Base-by-base conservation (phyloP, 2,888 invertebrate genomes). In the Ophion obscuratus region DNA sequence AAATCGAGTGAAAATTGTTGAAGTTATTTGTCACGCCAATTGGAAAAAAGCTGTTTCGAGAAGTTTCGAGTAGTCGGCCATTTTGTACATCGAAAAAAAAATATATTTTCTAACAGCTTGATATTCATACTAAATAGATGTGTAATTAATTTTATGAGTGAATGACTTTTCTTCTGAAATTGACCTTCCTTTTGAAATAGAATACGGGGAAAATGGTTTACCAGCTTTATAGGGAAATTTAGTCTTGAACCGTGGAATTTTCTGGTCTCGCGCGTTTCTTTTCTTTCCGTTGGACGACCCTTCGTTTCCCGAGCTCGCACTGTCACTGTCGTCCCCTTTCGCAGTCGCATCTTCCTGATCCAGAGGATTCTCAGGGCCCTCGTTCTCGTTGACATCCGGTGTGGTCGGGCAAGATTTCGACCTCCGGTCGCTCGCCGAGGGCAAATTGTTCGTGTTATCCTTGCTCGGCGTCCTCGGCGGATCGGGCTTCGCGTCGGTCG, bases 401-500 rank as follows among this genome's bases (percentile, higher is more conserved):
- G 83, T 79, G 20, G 78, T 47, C 64, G 81, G 81, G n/a, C 66
- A 40, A n/a, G 81, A 85, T 70, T 87, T 84, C 59, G 47, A 36
- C 10, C 64, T 76, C 27, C 24, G 24, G 24, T 81, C 75, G 44
- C 44, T 74, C 31, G 79, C 14, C 20, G 93, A 93, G 92, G 94
- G 90, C 67, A 84, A 81, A 83, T 82, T 81, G 88, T 90, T 90
- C 7, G 87, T 75, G 31, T 89, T 87, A n/a, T 88, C 90, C 20
- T 89, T 88, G 59, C 87, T 88, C 31, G 88, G 88, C 53, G 92
- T 90, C 62, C 95, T 93, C 0, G 95, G 95, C 7, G 95, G 93
- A 88, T 94, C 94, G 0, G 95, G 95, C 61, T 94, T 93, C 10
- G 95, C 95, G 88, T 95, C 95, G 1, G 95, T 94, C 87, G 95